Base-by-base conservation (phyloP, 1,140 invertebrate genomes). In the Cryptotermes secundus region DNA sequence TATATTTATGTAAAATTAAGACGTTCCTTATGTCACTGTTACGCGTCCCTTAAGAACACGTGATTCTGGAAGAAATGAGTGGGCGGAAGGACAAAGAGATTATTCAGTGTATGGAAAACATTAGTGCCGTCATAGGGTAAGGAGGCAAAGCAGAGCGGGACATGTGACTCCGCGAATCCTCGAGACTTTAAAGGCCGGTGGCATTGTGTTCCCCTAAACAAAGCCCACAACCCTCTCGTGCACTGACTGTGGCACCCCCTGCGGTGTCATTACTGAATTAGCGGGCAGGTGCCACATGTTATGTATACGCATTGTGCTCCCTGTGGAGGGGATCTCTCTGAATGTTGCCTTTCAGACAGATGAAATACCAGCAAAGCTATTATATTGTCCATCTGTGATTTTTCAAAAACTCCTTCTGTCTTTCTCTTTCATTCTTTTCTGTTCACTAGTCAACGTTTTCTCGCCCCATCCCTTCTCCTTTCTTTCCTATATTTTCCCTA, bases 311-410 rank as follows among this genome's bases (percentile, higher is more conserved):
- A 72, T 72, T 72, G 59, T 72, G 59, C 22, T 14, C 45, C 45
- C 59, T n/a, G 59, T 14, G 45, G 45, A 22, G 26, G n/a, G 26
- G 9, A n/a, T 72, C 6, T 72, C 26, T 72, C 6, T 72, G 59
- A 72, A 72, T 72, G 59, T 72, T 72, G 59, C 59, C 59, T 72
- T 72, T 72, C 59, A 72, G 59, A 72, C 59, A 72, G 59, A 72
- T 72, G 59, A 72, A 72, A 72, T 72, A 72, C 59, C 59, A n/a
- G 59, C 59, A n/a, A 72, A 72, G 59, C 59, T 72, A 72, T 72
- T 72, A 26, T 72, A 72, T 72, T 72, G 59, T 72, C 59, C 59
- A 72, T 72, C 59, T 72, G 59, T 72, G 59, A 72, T 72, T 72
- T 72, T 72, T 72, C 0, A 72, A 72, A 72, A 72, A n/a, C 59